Evolutionary conservation across 2,797 vertebrate species (phyloP), one percentile per base, ranked within the genome.

Genomic region (Sphenopsis melanotis): DNA sequence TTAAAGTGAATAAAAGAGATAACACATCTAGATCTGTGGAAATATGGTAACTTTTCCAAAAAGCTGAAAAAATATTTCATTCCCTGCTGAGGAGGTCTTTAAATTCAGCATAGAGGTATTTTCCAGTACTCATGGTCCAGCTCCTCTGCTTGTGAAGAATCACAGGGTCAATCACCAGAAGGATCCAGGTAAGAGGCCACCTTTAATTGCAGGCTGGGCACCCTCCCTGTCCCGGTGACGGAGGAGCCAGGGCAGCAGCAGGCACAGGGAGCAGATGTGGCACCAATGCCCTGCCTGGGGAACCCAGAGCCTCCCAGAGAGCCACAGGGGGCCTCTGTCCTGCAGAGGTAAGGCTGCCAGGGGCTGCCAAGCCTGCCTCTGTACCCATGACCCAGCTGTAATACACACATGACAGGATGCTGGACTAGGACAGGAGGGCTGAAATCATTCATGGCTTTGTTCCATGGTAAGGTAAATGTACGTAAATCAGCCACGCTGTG

Each of bases 251-350:
- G 56, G 41, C 8, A 64, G 57, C 55, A 57, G 5, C 68, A 10
- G 0, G 23, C 2, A 1, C 16, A 18, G 53, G 36, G 23, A 63
- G 42, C 2, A 37, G 23, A 24, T 22, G 39, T 20, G 41, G 55
- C 69, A 55, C 11, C 5, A 39, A 15, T 4, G 10, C 32, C 16
- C 11, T 32, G 57, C 34, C 70, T 1, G 1, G 9, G 9, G 53
- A 55, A 2, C 3, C 46, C 32, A 22, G 22, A 20, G n/a, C 9
- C 29, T 44, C 41, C 30, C 2, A 1, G 18, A 66, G 20, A 53
- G 39, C 29, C 37, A 9, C 65, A 37, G 13, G 3, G 17, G 44
- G 26, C 23, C 39, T 3, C 39, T 4, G 0, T 24, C 50, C 78
- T 46, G 18, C 36, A 29, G 0, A 1, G 34, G 18, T 2, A 22